Percentiles rank a stretch among this genome's conserved stretches.
Evolutionary conservation across 1,140 invertebrate genomes (phyloP).

Genomic region (Calephelis nemesis): DNA sequence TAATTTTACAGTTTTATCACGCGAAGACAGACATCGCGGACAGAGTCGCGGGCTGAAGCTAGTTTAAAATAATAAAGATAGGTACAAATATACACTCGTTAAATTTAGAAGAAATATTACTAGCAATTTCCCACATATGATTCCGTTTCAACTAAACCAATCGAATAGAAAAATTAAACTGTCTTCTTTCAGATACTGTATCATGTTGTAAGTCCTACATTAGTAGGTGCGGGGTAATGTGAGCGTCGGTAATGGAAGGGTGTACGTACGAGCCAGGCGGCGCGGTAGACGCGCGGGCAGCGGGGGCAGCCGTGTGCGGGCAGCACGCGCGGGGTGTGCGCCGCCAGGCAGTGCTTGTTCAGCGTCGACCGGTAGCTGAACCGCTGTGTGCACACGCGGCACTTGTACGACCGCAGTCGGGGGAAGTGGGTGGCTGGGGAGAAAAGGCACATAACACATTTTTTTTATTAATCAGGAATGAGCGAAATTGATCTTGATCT

Average conservation of each 20-base stretch:
- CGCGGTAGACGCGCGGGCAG: slow-evolving; percentile 40
- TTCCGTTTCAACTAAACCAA: no score
- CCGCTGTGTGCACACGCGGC: slow-evolving; percentile 44
- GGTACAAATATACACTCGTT: no score
- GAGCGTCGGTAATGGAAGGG: neutral
- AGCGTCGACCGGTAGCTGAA: slow-evolving; percentile 64
- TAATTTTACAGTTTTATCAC: no score
- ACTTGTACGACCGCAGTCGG: slow-evolving; percentile 43
- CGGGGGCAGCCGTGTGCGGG: slow-evolving; percentile 34
- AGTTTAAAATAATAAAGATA: no score
- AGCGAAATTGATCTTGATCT: neutral
- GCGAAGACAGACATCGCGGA: no score
- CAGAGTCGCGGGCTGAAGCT: no score
- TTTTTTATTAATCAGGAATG: no score
- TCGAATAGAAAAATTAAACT: no score
- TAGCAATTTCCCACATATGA: no score
- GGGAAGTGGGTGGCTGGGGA: slow-evolving; percentile 49
- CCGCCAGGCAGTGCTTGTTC: slow-evolving; percentile 51
- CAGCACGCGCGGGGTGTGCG: slow-evolving; percentile 36
- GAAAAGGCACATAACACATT: neutral
- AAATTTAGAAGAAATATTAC: no score
- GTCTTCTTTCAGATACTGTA: no score
- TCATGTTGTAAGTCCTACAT: no score
- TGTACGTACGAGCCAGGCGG: slow-evolving; percentile 49
- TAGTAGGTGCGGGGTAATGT: neutral